Evolutionary conservation across 2,888 invertebrate genomes (phyloP).

Genomic region (Drosophila monieri): DNA sequence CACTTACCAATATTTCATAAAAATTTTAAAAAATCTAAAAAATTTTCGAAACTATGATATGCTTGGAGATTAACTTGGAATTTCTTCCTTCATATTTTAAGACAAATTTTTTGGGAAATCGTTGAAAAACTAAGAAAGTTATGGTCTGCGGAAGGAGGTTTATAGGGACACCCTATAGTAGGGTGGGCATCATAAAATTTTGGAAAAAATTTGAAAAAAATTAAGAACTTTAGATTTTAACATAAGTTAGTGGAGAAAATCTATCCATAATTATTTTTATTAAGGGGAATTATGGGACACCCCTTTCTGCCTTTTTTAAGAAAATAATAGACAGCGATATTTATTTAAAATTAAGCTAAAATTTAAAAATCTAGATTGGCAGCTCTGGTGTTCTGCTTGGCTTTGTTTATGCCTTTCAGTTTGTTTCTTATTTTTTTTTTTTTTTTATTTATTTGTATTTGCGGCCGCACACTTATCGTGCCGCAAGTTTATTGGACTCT

Average conservation of each 20-base stretch:
- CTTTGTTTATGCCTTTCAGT: constrained; percentile 13
- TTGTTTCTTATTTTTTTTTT: neutral
- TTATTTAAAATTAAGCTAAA: neutral
- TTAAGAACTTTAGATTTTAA: too few species aligned
- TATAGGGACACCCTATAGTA: too few species aligned
- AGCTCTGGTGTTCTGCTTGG: constrained; percentile 6
- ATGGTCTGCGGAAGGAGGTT: neutral
- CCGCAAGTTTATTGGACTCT: constrained; percentile 14
- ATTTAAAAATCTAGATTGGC: neutral
- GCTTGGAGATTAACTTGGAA: too few species aligned
- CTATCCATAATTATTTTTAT: neutral
- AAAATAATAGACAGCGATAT: neutral
- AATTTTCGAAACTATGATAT: too few species aligned
- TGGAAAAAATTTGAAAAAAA: too few species aligned
- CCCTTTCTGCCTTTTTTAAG: neutral
- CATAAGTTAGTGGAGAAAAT: too few species aligned
- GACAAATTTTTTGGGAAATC: too few species aligned
- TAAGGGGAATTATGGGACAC: neutral
- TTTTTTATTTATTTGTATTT: constrained; percentile 9
- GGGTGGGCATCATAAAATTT: too few species aligned
- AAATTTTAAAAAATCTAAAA: too few species aligned
- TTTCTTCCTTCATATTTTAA: too few species aligned
- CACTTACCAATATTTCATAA: too few species aligned
- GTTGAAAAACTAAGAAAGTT: neutral
- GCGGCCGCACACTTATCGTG: constrained; percentile 36